phyloP scores from a whole-genome alignment of 1,140 invertebrate species.

The Riptortus pedestris region DNA sequence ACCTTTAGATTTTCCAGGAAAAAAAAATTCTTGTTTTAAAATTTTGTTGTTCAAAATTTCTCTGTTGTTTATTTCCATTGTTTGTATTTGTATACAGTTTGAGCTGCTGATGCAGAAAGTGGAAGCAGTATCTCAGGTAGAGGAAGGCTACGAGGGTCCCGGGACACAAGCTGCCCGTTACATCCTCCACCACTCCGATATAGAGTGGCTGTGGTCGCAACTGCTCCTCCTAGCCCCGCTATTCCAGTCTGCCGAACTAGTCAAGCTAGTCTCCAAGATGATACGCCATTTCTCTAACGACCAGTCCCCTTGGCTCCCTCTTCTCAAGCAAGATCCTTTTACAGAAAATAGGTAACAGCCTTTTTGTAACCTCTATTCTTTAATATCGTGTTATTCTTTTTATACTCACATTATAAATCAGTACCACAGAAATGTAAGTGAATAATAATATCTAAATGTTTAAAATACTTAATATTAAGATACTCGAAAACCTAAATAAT shows the following conservation, averaged over 20 bases:
- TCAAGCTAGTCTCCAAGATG: constrained; percentile 12
- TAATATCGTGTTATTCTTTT: too few relatives aligned
- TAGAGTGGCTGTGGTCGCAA: constrained; percentile 21
- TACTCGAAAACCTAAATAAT: too few relatives aligned
- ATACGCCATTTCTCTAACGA: constrained; percentile 5
- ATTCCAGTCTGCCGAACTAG: constrained; percentile 22
- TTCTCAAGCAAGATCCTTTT: constrained; percentile 20
- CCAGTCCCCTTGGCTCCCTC: constrained; percentile 12
- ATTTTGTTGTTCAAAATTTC: too few relatives aligned
- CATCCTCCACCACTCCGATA: background rate
- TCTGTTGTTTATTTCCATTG: too few relatives aligned
- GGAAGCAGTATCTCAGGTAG: constrained; percentile 24
- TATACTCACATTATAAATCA: too few relatives aligned
- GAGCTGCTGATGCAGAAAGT: constrained; percentile 24
- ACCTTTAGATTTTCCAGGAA: too few relatives aligned
- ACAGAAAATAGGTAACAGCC: constrained; percentile 23
- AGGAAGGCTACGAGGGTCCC: constrained; percentile 27
- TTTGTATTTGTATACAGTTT: too few relatives aligned
- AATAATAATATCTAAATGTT: too few relatives aligned
- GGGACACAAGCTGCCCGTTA: constrained; percentile 23
- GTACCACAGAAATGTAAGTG: too few relatives aligned
- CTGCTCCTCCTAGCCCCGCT: constrained; percentile 14
- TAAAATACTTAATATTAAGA: too few relatives aligned
- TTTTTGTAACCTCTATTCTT: too few relatives aligned
- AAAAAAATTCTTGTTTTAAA: too few relatives aligned